phyloP scores from a whole-genome alignment of 2,113 vertebrate species.

The Grus americana region DNA sequence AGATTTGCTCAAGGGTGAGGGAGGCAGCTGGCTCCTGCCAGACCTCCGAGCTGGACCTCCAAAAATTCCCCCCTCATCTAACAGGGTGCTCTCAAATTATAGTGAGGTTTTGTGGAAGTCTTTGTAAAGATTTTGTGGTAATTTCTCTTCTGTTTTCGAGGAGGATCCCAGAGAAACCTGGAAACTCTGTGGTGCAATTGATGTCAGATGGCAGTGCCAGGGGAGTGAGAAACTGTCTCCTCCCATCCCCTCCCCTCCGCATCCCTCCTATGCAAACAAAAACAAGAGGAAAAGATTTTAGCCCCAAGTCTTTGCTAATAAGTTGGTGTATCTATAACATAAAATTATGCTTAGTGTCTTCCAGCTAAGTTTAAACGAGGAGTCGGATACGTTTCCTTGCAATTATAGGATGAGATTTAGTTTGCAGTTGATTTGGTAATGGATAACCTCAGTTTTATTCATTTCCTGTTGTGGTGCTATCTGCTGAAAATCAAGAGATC shows the following conservation, averaged over 20 bases:
- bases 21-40: accelerated
- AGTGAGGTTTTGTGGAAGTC: not conserved
- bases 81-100: not conserved
- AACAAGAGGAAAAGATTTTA: not conserved
- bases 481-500: not conserved
- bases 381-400: not conserved
- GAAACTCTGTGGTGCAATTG: accelerated
- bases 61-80: not conserved
- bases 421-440: slow-evolving; percentile 20
- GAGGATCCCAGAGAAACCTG: not conserved
- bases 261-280: not conserved
- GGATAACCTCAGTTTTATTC: not conserved
- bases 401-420: not conserved
- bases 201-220: not conserved
- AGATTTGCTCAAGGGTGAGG: too few species aligned
- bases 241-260: not conserved
- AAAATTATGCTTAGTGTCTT: not conserved
- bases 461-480: not conserved
- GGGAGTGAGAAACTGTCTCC: not conserved
- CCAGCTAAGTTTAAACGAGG: not conserved
- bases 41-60: not conserved
- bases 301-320: not conserved
- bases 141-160: accelerated
- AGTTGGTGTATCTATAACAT: not conserved
- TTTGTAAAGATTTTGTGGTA: not conserved